phyloP scores from a whole-genome alignment of 2,888 invertebrate genomes.

The Metallyticus violacea region DNA sequence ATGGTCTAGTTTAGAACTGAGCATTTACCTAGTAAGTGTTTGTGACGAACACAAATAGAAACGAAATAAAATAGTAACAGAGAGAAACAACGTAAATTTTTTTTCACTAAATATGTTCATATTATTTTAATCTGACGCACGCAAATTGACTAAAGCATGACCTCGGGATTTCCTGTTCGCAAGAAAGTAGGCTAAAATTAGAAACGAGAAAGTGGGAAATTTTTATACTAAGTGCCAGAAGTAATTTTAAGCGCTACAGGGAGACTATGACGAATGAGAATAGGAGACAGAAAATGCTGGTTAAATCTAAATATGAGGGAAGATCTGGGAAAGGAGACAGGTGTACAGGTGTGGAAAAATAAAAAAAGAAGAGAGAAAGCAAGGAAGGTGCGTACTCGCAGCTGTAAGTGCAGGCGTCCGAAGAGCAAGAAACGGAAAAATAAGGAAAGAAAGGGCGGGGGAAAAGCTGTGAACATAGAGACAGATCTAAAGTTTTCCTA shows the following conservation, averaged over 20 bases:
- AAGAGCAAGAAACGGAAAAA: not conserved
- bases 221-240: not conserved
- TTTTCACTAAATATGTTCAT: no score
- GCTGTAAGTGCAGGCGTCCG: no score
- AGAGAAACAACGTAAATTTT: no score
- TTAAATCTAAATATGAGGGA: not conserved
- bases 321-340: not conserved
- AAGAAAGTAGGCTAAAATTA: not conserved
- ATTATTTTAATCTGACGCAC: no score
- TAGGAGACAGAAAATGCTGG: not conserved
- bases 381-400: not conserved
- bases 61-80: no score
- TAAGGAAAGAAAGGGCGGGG: not conserved
- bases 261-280: not conserved
- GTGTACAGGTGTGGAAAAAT: not conserved
- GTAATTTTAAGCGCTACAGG: not conserved
- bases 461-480: not conserved
- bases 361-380: not conserved
- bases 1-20: no score
- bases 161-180: not conserved
- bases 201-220: no score
- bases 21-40: no score
- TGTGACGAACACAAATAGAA: no score
- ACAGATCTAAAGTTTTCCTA: not conserved
- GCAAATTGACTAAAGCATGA: no score